Evolutionary conservation across 2,113 vertebrate genomes (phyloP).

Genomic region (Hippocampus barbouri): DNA sequence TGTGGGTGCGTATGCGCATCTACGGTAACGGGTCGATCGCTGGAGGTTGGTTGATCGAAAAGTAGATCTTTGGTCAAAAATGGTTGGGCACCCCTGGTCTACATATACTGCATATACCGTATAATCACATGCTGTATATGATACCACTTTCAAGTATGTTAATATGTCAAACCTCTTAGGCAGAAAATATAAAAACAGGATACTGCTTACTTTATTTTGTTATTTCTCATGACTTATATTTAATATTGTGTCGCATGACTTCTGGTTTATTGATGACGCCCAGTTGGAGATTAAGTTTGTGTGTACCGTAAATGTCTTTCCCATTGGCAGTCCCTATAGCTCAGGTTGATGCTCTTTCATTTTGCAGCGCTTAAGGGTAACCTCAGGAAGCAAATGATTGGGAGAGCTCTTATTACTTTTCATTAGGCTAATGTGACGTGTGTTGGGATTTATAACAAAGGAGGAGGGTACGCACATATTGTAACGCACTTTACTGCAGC

Average conservation of each 20-base stretch:
- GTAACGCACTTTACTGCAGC: conserved; percentile 21
- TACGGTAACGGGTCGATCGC: no score
- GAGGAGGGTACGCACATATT: conserved; percentile 14
- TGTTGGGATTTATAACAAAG: conserved; percentile 44
- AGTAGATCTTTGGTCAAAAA: no score
- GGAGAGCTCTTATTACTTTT: conserved; percentile 65
- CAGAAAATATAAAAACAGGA: neutral
- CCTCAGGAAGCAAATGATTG: conserved; percentile 61
- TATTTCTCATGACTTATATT: conserved; percentile 33
- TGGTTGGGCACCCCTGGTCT: no score
- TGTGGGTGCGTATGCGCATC: no score
- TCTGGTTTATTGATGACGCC: conserved; percentile 47
- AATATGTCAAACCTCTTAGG: neutral
- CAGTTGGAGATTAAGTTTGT: conserved; percentile 46
- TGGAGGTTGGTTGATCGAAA: no score
- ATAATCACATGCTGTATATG: no score
- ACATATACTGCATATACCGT: neutral
- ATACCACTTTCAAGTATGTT: no score
- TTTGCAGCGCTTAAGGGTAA: conserved; percentile 53
- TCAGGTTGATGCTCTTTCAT: conserved; percentile 71
- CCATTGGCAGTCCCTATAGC: conserved; percentile 59
- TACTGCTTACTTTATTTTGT: conserved; percentile 28
- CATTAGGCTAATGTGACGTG: conserved; percentile 69
- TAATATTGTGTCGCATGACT: conserved; percentile 49
- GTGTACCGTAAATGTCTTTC: conserved; percentile 21